These are phyloP conservation scores for Zosterops japonicus DNA, from an alignment of 2,113 vertebrate genomes.

Conservation along the genomic window DNA sequence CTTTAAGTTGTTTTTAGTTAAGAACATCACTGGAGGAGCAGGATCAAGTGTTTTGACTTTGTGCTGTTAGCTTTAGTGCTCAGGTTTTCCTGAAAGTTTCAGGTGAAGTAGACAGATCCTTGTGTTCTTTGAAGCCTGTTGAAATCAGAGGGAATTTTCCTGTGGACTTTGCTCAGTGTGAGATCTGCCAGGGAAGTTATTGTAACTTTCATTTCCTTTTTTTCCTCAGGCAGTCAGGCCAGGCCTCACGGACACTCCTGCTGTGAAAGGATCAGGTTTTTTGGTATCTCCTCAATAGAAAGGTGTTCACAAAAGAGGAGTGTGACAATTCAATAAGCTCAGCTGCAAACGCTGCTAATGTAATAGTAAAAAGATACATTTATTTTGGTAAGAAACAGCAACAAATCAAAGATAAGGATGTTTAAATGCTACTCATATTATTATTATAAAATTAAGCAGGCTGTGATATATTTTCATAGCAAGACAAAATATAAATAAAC, in stretches of 20 bases:
- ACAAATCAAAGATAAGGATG: not conserved
- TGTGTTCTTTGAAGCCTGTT: not conserved
- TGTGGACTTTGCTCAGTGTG: accelerated
- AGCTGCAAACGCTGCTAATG: not conserved
- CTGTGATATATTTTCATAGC: not conserved
- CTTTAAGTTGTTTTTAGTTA: not conserved
- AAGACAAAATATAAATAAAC: not conserved
- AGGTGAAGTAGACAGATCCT: not conserved
- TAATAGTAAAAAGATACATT: not conserved
- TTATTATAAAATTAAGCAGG: not conserved
- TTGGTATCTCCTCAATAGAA: not conserved
- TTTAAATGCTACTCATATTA: not conserved
- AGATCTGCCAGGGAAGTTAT: not conserved
- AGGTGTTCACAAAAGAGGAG: accelerated
- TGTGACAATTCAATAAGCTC: not conserved
- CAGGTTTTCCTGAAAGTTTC: not conserved
- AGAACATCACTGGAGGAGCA: not conserved
- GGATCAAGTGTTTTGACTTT: not conserved
- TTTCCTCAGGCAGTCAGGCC: not conserved
- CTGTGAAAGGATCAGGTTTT: not conserved
- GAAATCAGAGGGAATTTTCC: not conserved
- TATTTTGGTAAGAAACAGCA: not conserved
- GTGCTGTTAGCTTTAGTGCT: not conserved
- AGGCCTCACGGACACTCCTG: accelerated
- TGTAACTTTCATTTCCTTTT: not conserved